Evolutionary conservation across 2,797 vertebrate genomes (phyloP).

Genomic region (Gymnoscopelus microlampas): DNA sequence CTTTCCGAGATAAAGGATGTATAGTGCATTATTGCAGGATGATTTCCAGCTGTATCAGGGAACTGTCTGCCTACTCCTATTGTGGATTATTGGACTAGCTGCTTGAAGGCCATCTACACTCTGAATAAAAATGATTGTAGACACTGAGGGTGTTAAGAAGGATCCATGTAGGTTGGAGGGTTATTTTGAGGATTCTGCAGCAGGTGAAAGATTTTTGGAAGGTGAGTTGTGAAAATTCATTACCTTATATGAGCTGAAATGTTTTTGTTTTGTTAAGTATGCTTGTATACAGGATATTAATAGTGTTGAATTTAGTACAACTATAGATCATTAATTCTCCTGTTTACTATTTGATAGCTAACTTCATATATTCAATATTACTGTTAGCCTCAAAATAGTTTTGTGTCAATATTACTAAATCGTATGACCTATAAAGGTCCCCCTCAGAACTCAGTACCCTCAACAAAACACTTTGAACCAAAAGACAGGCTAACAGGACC

Average conservation of each 20-base stretch:
- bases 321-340: not conserved
- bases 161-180: conserved; percentile 10
- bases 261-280: conserved; percentile 13
- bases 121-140: conserved; percentile 8
- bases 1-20: conserved; percentile 62
- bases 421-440: no score
- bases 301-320: not conserved
- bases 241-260: not conserved
- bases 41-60: conserved; percentile 62
- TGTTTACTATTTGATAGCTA: not conserved
- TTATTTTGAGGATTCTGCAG: not conserved
- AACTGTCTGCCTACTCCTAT: conserved; percentile 35
- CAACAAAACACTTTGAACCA: not conserved
- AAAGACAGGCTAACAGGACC: no score
- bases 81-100: conserved; percentile 56
- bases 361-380: not conserved
- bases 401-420: no score
- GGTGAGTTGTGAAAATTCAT: not conserved
- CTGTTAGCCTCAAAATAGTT: not conserved
- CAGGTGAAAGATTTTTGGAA: conserved; percentile 14
- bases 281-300: not conserved
- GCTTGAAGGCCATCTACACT: conserved; percentile 47
- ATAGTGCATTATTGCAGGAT: conserved; percentile 55
- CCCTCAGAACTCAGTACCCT: not conserved
- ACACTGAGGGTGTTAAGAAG: conserved; percentile 19